Percentiles rank a stretch among this genome's conserved stretches.
Evolutionary conservation across 2,113 vertebrate species (phyloP).

Genomic region (Sturnira hondurensis): DNA sequence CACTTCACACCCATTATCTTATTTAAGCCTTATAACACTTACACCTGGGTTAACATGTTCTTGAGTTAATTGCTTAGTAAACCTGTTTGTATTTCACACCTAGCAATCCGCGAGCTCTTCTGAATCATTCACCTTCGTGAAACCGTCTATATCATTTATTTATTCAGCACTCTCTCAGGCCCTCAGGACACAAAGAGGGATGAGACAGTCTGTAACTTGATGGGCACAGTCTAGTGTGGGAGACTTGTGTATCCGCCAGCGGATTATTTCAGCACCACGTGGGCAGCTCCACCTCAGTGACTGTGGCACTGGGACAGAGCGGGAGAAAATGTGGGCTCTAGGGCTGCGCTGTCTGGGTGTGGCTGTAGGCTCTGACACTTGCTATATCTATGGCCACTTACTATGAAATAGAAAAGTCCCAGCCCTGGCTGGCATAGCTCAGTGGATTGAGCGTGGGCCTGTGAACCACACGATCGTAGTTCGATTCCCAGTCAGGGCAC

Average conservation of each 20-base stretch:
- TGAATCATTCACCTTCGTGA: background rate
- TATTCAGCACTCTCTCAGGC: background rate
- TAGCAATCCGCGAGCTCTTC: slow-evolving; percentile 15
- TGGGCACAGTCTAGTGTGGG: background rate
- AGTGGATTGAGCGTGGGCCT: no score
- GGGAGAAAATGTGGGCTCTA: background rate
- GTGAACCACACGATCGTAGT: no score
- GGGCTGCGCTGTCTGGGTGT: background rate
- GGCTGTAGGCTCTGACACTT: background rate
- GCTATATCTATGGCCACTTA: background rate
- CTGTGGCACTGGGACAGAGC: background rate
- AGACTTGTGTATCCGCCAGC: background rate
- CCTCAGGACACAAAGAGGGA: background rate
- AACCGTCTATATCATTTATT: background rate
- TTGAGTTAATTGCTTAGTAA: slow-evolving; percentile 51
- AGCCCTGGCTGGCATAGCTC: no score
- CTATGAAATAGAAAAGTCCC: background rate
- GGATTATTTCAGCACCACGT: background rate
- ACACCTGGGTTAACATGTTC: slow-evolving; percentile 18
- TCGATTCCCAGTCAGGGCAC: no score
- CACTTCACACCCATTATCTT: slow-evolving; percentile 38
- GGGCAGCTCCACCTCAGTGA: background rate
- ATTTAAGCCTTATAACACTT: slow-evolving; percentile 16
- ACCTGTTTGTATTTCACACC: slow-evolving; percentile 52
- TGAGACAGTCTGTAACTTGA: background rate